Conservation (phyloP, 2,888 invertebrate species). For the Torymus aiolomorphi region DNA sequence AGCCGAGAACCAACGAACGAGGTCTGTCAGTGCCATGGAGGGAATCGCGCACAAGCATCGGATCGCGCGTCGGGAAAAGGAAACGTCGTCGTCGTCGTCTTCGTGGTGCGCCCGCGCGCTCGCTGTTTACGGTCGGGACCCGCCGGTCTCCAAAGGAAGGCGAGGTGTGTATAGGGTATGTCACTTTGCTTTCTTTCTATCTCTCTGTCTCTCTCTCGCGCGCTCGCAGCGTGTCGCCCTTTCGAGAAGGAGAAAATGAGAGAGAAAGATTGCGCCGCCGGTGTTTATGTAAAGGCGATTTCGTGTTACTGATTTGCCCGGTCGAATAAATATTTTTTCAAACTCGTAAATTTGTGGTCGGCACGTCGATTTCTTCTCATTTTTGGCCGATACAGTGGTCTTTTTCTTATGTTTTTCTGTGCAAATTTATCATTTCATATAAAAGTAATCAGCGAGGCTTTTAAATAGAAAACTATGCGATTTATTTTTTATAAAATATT, state of each 20-base stretch:
- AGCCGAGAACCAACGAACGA: slow-evolving; percentile 20
- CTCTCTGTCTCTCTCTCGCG: neutral
- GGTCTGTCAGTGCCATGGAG: slow-evolving; percentile 45
- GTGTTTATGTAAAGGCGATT: neutral
- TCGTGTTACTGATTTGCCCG: slow-evolving; percentile 6
- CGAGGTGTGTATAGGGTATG: neutral
- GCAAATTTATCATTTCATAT: too few species aligned
- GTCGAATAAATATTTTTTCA: neutral
- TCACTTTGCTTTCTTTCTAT: neutral
- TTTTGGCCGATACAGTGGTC: too few species aligned
- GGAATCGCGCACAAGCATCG: slow-evolving; percentile 38
- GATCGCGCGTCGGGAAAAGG: slow-evolving; percentile 47
- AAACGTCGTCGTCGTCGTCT: slow-evolving; percentile 26
- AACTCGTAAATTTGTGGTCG: neutral
- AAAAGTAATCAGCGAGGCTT: too few species aligned
- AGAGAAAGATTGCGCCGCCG: slow-evolving; percentile 1
- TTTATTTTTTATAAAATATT: too few species aligned
- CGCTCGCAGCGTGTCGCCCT: too few species aligned
- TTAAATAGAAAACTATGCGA: too few species aligned
- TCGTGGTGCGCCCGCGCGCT: slow-evolving; percentile 20
- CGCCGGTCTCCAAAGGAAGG: slow-evolving; percentile 29
- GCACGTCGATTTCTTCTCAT: neutral
- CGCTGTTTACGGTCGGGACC: slow-evolving; percentile 48
- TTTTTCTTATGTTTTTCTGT: too few species aligned
- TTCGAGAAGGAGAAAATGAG: neutral